Evolutionary conservation across 1,140 invertebrate species (phyloP).

Genomic region (Plectrocnemia conspersa): DNA sequence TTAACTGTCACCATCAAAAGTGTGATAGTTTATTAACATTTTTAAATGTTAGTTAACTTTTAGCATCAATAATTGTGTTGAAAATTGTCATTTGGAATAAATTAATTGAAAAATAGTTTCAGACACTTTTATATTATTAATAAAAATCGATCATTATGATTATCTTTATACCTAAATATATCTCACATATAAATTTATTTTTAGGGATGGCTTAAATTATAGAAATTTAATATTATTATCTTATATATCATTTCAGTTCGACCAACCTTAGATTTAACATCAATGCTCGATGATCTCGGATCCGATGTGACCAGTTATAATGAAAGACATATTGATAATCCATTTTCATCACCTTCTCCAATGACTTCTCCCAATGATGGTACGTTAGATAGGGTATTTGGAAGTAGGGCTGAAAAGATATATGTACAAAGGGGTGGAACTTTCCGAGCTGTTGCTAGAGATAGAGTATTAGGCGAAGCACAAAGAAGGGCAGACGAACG

Average conservation of each 20-base stretch:
- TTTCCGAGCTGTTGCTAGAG: conserved; percentile 46
- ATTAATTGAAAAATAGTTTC: neutral
- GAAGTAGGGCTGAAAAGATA: conserved; percentile 45
- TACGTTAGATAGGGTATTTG: conserved; percentile 41
- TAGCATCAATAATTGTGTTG: too few species aligned
- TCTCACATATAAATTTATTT: neutral
- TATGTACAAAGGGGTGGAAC: conserved; percentile 50
- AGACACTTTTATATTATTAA: neutral
- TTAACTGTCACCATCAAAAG: too few species aligned
- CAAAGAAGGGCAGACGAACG: conserved; percentile 46
- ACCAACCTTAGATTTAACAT: conserved; percentile 43
- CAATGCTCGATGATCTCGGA: conserved; percentile 48
- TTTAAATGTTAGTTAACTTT: too few species aligned
- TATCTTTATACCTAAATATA: neutral
- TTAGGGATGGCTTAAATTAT: neutral
- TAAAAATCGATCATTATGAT: neutral
- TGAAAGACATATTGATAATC: conserved; percentile 51
- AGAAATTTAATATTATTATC: neutral
- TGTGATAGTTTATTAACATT: too few species aligned
- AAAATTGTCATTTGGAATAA: too few species aligned
- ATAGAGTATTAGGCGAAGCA: conserved; percentile 44
- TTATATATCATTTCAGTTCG: conserved; percentile 38
- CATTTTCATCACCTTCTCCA: conserved; percentile 51
- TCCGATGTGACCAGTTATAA: conserved; percentile 44
- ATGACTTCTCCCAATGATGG: conserved; percentile 51